Conservation (phyloP, 2,888 invertebrate species). For the Metacarcinus magister region DNA sequence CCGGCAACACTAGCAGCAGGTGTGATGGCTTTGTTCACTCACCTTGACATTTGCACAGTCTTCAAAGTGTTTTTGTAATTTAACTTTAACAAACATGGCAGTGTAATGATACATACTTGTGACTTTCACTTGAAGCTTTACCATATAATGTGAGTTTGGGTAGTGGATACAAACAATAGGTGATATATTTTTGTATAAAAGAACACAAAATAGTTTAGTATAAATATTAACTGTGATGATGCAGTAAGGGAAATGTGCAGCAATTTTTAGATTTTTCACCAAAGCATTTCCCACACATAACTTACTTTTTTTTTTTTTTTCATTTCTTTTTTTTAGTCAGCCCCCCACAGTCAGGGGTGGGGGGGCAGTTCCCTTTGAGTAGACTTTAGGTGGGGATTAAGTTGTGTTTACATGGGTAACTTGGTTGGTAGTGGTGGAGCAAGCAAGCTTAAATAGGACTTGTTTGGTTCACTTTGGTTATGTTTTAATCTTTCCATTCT, state of each 20-base stretch:
- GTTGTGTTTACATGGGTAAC: not conserved
- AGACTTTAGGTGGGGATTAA: not conserved
- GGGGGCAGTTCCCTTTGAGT: not conserved
- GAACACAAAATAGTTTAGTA: constrained; percentile 58
- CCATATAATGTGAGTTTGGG: constrained; percentile 36
- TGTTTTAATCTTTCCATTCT: not conserved
- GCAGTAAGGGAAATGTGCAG: constrained; percentile 52
- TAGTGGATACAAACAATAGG: constrained; percentile 65
- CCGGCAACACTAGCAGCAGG: not conserved
- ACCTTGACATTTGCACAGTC: not conserved
- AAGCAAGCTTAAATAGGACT: not conserved
- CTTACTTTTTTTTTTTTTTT: not conserved
- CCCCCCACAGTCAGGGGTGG: not conserved
- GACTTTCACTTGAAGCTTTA: constrained; percentile 62
- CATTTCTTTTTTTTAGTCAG: not conserved
- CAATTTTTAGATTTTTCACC: not conserved
- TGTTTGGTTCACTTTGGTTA: not conserved
- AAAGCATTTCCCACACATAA: not conserved
- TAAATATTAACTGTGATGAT: constrained; percentile 66
- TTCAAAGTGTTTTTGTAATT: not conserved
- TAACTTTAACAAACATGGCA: not conserved
- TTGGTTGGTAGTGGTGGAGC: not conserved
- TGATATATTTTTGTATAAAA: constrained; percentile 72
- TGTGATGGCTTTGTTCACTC: not conserved
- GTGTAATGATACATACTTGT: constrained; percentile 14